phyloP scores from a whole-genome alignment of 2,113 vertebrate genomes.

The Thomomys bottae region DNA sequence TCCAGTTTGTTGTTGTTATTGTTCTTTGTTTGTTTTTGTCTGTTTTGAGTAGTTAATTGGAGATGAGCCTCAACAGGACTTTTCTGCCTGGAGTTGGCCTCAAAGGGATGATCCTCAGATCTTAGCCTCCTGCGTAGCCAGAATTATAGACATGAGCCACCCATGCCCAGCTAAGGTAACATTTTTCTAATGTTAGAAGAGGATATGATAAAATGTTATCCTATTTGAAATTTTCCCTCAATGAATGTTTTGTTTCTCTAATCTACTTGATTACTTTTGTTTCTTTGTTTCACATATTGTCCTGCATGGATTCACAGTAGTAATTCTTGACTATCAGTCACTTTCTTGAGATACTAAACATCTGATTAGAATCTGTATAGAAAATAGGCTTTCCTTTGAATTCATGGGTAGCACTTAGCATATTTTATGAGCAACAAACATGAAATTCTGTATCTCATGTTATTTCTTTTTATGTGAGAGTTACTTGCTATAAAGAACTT shows the following conservation, averaged over 20 bases:
- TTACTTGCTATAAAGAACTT: slow-evolving; percentile 1
- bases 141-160: no score
- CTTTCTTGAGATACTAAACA: background rate
- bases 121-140: no score
- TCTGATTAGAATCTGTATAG: background rate
- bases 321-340: background rate
- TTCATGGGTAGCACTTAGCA: background rate
- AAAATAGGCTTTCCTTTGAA: background rate
- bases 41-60: no score
- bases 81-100: no score
- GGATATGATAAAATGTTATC: no score
- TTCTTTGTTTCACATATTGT: background rate
- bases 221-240: background rate
- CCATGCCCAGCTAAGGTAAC: no score
- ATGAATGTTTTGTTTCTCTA: background rate
- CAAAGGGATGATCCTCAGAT: no score
- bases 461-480: background rate
- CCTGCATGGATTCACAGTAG: background rate
- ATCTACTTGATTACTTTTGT: background rate
- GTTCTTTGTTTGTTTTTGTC: no score
- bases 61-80: no score
- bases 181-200: no score
- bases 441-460: background rate
- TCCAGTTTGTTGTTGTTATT: no score
- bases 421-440: background rate